Conservation (phyloP, 2,888 invertebrate species). For the Monopis laevigella region DNA sequence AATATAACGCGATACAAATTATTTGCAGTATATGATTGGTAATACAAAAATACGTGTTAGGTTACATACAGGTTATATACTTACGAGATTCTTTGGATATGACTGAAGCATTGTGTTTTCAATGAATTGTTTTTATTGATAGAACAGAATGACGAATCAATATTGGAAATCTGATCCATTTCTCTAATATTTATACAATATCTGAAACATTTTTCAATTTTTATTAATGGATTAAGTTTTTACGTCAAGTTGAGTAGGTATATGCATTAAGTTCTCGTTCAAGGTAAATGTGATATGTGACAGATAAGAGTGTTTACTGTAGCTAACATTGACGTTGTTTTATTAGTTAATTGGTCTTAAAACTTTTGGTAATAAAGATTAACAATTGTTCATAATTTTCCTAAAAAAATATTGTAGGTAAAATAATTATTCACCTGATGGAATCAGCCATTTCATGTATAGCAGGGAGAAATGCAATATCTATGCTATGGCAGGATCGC, state of each 20-base stretch:
- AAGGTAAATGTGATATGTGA: no score
- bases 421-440: conserved; percentile 40
- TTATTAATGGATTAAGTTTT: background rate
- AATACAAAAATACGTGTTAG: no score
- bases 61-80: no score
- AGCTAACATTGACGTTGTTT: no score
- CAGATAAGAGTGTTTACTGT: no score
- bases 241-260: background rate
- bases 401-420: no score
- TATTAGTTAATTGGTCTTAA: no score
- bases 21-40: no score
- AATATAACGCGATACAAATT: no score
- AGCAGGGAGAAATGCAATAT: conserved; percentile 51
- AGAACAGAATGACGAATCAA: conserved; percentile 2
- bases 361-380: no score
- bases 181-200: conserved; percentile 45
- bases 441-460: conserved; percentile 46
- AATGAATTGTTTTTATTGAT: conserved; percentile 25
- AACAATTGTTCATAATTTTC: no score
- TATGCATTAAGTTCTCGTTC: background rate
- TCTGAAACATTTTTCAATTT: conserved; percentile 25
- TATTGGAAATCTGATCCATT: conserved; percentile 18
- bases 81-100: conserved; percentile 38
- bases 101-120: conserved; percentile 37
- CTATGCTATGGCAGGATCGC: conserved; percentile 45